A percentile compares a stretch with the other conserved stretches of the same genome.
These are phyloP conservation scores for Macaria notata DNA, from an alignment of 2,888 invertebrate genomes.

Conservation along the genomic window DNA sequence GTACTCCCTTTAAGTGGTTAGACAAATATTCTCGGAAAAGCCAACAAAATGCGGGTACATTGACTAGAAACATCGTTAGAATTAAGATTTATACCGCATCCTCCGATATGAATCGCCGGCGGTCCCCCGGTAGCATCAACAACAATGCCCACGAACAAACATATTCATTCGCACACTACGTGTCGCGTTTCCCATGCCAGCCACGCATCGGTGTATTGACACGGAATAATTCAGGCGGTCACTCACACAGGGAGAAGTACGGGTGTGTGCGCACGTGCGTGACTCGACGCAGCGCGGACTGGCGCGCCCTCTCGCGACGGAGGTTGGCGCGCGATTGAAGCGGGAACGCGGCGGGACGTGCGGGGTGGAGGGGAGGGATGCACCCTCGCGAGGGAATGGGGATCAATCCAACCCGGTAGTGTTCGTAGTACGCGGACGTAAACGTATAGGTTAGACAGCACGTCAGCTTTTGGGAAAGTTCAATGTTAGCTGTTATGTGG, in stretches of 20 bases:
- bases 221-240: slow-evolving; percentile 67
- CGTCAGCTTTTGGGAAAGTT: slow-evolving; percentile 11
- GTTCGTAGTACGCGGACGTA: slow-evolving; percentile 28
- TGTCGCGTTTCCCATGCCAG: slow-evolving; percentile 65
- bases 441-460: slow-evolving; percentile 12
- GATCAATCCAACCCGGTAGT: slow-evolving; percentile 60
- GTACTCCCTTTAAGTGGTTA: too few species aligned
- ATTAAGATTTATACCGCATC: slow-evolving; percentile 53
- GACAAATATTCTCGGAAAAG: not conserved
- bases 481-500: not conserved
- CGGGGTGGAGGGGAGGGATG: slow-evolving; percentile 64
- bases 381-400: slow-evolving; percentile 54
- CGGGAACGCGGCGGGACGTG: slow-evolving; percentile 40
- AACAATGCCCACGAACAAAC: slow-evolving; percentile 69
- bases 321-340: slow-evolving; percentile 77
- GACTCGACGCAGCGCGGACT: slow-evolving; percentile 40
- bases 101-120: slow-evolving; percentile 59
- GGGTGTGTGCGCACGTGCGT: slow-evolving; percentile 57
- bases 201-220: slow-evolving; percentile 73
- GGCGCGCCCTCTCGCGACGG: slow-evolving; percentile 75
- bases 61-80: slow-evolving; percentile 34
- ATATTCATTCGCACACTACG: slow-evolving; percentile 66
- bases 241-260: slow-evolving; percentile 61
- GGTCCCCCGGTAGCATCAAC: slow-evolving; percentile 58
- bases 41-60: slow-evolving; percentile 11